Percentiles rank a stretch among this genome's conserved stretches.
Evolutionary conservation across 2,888 invertebrate species (phyloP).

Genomic region (Cosmia pyralina): DNA sequence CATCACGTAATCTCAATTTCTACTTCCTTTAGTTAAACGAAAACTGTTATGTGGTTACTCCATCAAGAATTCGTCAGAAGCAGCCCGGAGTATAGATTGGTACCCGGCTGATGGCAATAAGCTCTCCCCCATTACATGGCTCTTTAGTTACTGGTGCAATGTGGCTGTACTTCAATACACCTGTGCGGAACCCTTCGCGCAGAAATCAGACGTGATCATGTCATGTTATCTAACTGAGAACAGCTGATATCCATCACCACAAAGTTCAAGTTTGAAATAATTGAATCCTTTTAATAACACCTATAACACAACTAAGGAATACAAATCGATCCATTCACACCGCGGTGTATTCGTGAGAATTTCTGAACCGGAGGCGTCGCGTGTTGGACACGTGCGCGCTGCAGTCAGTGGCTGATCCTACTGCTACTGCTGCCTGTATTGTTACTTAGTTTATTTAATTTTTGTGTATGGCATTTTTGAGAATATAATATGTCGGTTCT

Average conservation of each 20-base stretch:
- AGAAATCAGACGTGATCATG: not conserved
- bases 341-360: constrained; percentile 1
- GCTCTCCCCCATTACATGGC: not conserved
- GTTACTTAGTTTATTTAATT: constrained; percentile 2
- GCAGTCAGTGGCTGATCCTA: constrained; percentile 7
- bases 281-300: constrained; percentile 14
- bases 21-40: not conserved
- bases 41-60: no score
- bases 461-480: not conserved
- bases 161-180: not conserved
- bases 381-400: constrained; percentile 19
- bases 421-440: not conserved
- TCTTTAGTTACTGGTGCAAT: not conserved
- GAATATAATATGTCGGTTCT: not conserved
- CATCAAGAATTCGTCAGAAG: not conserved
- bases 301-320: constrained; percentile 15
- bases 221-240: not conserved
- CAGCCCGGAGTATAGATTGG: not conserved
- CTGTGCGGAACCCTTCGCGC: not conserved
- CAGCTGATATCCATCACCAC: not conserved
- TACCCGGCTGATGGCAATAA: no score
- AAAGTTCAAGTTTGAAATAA: constrained; percentile 1
- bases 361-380: constrained; percentile 1
- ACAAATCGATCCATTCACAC: constrained; percentile 33
- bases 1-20: not conserved